Evolutionary conservation across 2,797 vertebrate genomes (phyloP).

Genomic region (Vultur gryphus): DNA sequence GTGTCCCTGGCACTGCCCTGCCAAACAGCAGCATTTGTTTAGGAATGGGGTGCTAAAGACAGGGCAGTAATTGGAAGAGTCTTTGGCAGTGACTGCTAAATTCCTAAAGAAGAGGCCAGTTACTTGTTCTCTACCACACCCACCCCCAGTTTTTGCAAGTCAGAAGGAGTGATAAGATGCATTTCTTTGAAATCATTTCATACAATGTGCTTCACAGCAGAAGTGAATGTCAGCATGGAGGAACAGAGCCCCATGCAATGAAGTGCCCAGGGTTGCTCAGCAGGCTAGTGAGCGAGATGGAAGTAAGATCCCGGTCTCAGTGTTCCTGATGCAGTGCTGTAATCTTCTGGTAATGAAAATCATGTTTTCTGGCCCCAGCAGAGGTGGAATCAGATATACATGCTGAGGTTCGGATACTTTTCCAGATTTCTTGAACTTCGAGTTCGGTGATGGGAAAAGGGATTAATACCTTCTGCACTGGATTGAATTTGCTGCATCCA

Average conservation of each 20-base stretch:
- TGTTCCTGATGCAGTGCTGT: neutral
- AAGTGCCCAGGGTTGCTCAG: neutral
- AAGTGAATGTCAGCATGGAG: neutral
- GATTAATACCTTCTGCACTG: neutral
- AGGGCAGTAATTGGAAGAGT: neutral
- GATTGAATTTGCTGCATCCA: neutral
- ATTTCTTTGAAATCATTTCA: neutral
- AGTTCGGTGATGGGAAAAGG: neutral
- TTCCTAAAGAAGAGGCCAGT: neutral
- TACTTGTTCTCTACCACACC: neutral
- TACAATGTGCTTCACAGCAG: neutral
- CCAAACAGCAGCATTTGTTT: neutral
- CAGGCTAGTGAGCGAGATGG: neutral
- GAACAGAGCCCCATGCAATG: neutral
- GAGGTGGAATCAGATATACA: neutral
- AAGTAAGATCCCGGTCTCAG: neutral
- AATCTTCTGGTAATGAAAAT: neutral
- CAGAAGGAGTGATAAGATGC: neutral
- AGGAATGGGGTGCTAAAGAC: neutral
- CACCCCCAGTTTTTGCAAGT: neutral
- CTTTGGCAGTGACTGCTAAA: neutral
- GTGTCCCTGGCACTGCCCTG: neutral
- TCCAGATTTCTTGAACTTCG: neutral
- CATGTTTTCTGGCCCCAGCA: neutral
- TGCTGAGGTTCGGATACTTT: neutral